These are phyloP conservation scores for Semnornis frantzii DNA, from an alignment of 2,113 vertebrate species.

Conservation along the genomic window DNA sequence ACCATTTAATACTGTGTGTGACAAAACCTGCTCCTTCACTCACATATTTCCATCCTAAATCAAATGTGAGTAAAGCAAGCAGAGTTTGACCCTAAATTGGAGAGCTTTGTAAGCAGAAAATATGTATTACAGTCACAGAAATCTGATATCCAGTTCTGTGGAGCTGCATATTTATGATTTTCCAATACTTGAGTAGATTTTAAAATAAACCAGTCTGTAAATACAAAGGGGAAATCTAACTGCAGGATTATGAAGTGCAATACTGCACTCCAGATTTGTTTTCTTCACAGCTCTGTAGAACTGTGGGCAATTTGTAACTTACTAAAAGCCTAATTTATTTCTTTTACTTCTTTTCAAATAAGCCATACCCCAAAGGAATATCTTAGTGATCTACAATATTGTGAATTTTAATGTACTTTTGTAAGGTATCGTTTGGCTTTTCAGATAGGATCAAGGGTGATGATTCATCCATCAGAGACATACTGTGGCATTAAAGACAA, in stretches of 20 bases:
- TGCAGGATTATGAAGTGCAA: background rate
- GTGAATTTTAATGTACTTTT: background rate
- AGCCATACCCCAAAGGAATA: background rate
- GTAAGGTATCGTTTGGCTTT: background rate
- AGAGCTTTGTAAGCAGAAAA: background rate
- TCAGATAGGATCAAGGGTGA: background rate
- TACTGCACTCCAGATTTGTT: slow-evolving; percentile 42
- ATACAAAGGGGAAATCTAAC: slow-evolving; percentile 3
- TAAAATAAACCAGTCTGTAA: slow-evolving; percentile 21
- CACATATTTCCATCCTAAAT: background rate
- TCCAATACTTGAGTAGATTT: slow-evolving; percentile 8
- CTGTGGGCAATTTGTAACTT: background rate
- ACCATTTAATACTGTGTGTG: background rate
- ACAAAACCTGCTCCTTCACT: background rate
- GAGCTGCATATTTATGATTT: slow-evolving; percentile 37
- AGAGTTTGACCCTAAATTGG: background rate
- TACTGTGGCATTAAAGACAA: background rate
- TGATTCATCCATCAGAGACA: background rate
- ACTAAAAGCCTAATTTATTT: slow-evolving; percentile 10
- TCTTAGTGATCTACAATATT: background rate
- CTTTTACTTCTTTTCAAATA: background rate
- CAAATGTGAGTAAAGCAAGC: background rate
- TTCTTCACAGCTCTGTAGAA: slow-evolving; percentile 21
- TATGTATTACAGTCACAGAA: background rate
- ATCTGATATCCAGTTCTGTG: background rate